These are phyloP conservation scores for Tetranychus piercei DNA, from an alignment of 2,888 invertebrate genomes.

Conservation along the genomic window DNA sequence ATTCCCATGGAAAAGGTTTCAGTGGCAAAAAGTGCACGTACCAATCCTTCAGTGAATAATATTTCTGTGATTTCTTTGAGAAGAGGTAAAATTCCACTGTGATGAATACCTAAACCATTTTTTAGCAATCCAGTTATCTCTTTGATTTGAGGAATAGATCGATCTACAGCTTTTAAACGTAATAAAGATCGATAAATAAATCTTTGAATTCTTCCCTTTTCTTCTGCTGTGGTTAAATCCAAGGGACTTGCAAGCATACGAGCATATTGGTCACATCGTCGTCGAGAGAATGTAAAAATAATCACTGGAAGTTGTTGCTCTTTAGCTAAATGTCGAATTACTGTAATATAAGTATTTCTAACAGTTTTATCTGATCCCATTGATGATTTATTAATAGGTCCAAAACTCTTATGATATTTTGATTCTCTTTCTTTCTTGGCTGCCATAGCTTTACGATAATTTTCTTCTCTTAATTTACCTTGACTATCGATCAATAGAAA, in stretches of 20 bases:
- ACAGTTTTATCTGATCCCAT: conserved; percentile 48
- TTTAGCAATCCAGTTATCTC: conserved; percentile 48
- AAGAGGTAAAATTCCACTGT: conserved; percentile 90
- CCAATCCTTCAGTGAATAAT: conserved; percentile 76
- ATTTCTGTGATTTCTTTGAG: conserved; percentile 98
- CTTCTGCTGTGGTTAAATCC: conserved; percentile 61
- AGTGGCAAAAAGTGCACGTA: conserved; percentile 84
- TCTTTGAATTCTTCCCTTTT: conserved; percentile 60
- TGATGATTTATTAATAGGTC: conserved; percentile 8
- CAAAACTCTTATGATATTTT: neutral
- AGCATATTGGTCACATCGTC: conserved; percentile 52
- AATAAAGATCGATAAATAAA: conserved; percentile 71
- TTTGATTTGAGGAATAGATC: conserved; percentile 59
- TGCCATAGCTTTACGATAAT: conserved; percentile 37
- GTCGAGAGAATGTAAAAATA: conserved; percentile 75
- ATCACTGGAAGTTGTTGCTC: conserved; percentile 43
- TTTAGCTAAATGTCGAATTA: conserved; percentile 60
- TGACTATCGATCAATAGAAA: conserved; percentile 61
- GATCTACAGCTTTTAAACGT: conserved; percentile 64
- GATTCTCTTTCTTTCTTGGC: conserved; percentile 33
- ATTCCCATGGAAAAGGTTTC: conserved; percentile 99
- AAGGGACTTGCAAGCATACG: conserved; percentile 39
- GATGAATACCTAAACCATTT: conserved; percentile 88
- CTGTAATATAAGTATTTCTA: conserved; percentile 57
- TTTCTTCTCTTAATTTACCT: conserved; percentile 49